Evolutionary conservation across 2,113 vertebrate genomes (phyloP), one percentile per base, ranked within the genome.

Genomic region (Proteles cristata): DNA sequence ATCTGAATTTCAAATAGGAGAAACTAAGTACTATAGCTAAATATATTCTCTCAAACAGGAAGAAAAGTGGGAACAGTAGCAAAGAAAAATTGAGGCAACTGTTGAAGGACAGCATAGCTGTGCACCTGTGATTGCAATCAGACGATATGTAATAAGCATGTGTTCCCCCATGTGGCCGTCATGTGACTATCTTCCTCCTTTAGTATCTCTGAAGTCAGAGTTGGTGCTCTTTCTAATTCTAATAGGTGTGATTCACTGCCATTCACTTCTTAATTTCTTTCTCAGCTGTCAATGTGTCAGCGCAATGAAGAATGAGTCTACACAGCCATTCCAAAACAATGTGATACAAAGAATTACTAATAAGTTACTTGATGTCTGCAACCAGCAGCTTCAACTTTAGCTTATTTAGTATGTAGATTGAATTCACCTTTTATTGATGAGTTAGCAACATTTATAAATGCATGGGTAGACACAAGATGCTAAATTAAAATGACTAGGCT

Each of bases 351-450:
- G 26, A 61, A 31, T 95, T 96, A 84, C 80, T 98, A 93, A 93
- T 96, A 94, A 92, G 28, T 83, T 97, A 85, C 63, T 15, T 97
- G 93, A 97, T 97, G 73, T 79, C 96, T 97, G 89, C 39, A 93
- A 88, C 96, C 43, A 94, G 92, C 58, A 63, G 19, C 48, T 74
- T 81, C 83, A 16, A 28, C 58, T 81, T 80, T 76, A 80, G 26
- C 77, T 98, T 92, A 28, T 86, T n/a, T 82, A 39, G 28, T 53
- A 69, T 96, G 96, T 53, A 45, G 90, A 89, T 96, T 97, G 80
- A 84, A 80, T 86, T 84, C 81, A 93, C 82, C 97, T 96, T 96
- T 73, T 94, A 73, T 39, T 98, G 97, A 98, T 93, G 91, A 98
- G 97, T 90, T 96, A 98, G 89, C 90, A 97, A 58, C 76, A 11